Evolutionary conservation across 2,888 invertebrate species (phyloP).

Genomic region (Ceriagrion tenellum): DNA sequence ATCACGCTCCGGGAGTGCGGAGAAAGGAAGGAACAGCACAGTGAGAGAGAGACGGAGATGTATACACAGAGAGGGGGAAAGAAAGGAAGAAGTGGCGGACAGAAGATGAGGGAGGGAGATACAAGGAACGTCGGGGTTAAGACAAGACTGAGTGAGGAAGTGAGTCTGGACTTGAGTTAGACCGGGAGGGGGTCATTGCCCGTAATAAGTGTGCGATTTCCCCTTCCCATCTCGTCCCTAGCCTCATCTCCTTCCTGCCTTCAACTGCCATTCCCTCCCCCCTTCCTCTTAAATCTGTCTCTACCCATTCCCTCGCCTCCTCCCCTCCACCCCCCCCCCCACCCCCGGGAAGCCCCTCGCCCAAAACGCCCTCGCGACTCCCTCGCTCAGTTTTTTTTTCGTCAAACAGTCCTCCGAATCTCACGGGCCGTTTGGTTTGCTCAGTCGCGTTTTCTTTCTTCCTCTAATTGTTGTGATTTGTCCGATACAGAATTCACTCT

Average conservation of each 20-base stretch:
- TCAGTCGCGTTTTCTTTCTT: neutral
- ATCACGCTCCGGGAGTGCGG: neutral
- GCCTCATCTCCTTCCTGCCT: neutral
- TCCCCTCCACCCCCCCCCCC: too few species aligned
- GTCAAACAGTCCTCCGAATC: neutral
- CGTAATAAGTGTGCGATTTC: conserved; percentile 49
- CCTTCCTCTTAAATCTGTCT: neutral
- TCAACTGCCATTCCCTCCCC: neutral
- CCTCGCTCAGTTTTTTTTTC: neutral
- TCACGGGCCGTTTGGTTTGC: neutral
- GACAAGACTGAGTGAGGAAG: conserved; percentile 1
- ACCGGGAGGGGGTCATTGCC: conserved; percentile 54
- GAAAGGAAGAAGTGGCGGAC: neutral
- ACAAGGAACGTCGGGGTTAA: neutral
- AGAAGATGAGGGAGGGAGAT: neutral
- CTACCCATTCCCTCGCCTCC: too few species aligned
- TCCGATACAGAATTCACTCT: neutral
- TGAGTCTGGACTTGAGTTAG: conserved; percentile 50
- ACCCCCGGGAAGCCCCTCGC: too few species aligned
- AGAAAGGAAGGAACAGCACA: neutral
- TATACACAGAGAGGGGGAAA: neutral
- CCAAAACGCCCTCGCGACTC: too few species aligned
- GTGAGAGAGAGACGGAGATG: neutral
- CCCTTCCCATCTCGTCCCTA: neutral
- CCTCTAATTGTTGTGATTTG: neutral